Base-by-base conservation (phyloP, 2,797 vertebrate genomes). In the Melanotaenia pygmaea region DNA sequence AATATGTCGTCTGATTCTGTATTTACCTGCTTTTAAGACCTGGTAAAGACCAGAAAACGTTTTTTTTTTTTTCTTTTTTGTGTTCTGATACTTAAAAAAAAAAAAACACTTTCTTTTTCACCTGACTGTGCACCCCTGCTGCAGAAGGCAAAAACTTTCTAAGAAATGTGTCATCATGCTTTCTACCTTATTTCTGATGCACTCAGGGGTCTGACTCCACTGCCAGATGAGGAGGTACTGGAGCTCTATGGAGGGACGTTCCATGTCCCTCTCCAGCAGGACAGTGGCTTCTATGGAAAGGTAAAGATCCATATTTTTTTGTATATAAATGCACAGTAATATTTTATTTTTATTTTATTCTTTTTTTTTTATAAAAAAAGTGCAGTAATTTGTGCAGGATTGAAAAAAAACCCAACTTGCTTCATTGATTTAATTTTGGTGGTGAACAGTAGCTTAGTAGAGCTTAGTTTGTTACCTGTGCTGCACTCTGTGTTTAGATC, bases 261-360 rank as follows among this genome's bases (percentile, higher is more conserved):
- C 74, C 96, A 96, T 47, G 78, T 96, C 63, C 96, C 96, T 2
- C 91, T 96, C 26, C 88, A 95, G 64, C 94, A 95, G 88, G 94
- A 94, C 89, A 96, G 95, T 64, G 96, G 95, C 58, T 96, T 96
- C 90, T 96, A 96, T 67, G 96, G 96, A 77, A 96, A 96, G 94
- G 96, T 96, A 59, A 88, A 4, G 2, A 40, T 3, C 12, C 1
- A 38, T 38, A 12, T 40, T 4, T 40, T 13, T 40, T 40, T 40
- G 32, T 34, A 34, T 34, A 34, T 34, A 3, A 38, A 38, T 38
- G 12, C 37, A 38, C 11, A 37, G 11, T 37, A 10, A 12, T 45
- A 16, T 43, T 43, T 43, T 43, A 5, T 43, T 9, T 43, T 14
- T 43, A 43, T 43, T 43, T 43, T 14, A 4, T 40, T 40, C 7